A percentile compares a stretch with the other conserved stretches of the same genome.
Conservation (phyloP, 2,113 vertebrate species). For the Protomyctophum bolini region DNA sequence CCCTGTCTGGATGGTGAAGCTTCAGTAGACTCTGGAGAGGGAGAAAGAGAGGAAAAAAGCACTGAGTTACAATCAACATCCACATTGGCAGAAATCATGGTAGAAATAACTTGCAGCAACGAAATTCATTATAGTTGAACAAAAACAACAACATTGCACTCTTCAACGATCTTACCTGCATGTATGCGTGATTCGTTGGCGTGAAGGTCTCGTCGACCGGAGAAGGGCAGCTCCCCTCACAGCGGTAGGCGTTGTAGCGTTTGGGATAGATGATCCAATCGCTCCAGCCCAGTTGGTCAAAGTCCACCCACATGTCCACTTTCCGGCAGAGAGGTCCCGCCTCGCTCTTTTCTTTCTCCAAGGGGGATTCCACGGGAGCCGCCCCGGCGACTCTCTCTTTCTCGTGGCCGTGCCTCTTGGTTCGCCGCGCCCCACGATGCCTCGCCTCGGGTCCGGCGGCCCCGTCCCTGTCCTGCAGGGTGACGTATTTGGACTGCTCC, state of each 20-base stretch:
- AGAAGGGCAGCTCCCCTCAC: conserved; percentile 82
- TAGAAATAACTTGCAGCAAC: too few species aligned
- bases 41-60: too few species aligned
- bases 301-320: conserved; percentile 89
- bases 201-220: conserved; percentile 84
- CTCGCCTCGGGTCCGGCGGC: neutral
- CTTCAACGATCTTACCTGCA: conserved; percentile 64
- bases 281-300: conserved; percentile 85
- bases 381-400: conserved; percentile 35
- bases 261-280: conserved; percentile 88
- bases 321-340: conserved; percentile 72
- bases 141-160: too few species aligned
- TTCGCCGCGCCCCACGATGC: conserved; percentile 24
- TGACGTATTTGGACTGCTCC: conserved; percentile 83
- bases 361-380: neutral
- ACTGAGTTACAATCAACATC: too few species aligned
- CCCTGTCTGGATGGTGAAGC: conserved; percentile 81
- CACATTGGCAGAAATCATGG: too few species aligned
- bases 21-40: conserved; percentile 80
- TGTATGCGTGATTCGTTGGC: conserved; percentile 88
- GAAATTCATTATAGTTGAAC: too few species aligned
- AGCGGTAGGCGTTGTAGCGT: conserved; percentile 85
- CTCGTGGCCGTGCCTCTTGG: conserved; percentile 64
- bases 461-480: conserved; percentile 53
- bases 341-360: conserved; percentile 21